These are phyloP conservation scores for Amazonetta brasiliensis DNA, from an alignment of 2,797 vertebrate genomes.

Conservation along the genomic window DNA sequence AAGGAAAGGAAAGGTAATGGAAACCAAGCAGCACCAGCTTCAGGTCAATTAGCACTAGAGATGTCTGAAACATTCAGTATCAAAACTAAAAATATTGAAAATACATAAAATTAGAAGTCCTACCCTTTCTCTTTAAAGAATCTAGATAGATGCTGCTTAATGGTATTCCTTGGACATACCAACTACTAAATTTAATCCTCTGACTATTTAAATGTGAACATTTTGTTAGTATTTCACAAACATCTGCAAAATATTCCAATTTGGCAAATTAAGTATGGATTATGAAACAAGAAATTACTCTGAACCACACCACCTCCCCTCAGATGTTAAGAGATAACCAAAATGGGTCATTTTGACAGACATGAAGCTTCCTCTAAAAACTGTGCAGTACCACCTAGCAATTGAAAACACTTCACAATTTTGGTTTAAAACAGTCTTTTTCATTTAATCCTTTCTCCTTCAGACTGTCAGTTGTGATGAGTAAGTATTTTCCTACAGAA, in stretches of 20 bases:
- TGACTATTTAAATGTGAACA: background rate
- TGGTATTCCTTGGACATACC: background rate
- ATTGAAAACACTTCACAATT: background rate
- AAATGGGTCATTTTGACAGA: background rate
- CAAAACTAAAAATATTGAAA: slow-evolving; percentile 13
- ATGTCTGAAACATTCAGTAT: background rate
- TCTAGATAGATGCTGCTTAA: background rate
- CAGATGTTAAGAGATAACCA: background rate
- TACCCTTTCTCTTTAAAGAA: background rate
- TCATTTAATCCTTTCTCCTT: slow-evolving; percentile 15
- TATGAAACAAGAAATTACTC: background rate
- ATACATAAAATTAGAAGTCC: background rate
- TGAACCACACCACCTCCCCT: background rate
- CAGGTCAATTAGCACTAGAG: background rate
- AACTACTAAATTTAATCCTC: background rate
- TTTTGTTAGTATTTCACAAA: background rate
- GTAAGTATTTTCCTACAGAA: background rate
- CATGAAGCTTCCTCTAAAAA: background rate
- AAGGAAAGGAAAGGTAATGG: background rate
- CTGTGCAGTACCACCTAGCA: background rate
- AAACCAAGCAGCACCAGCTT: background rate
- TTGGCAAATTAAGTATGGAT: background rate
- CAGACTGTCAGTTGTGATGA: slow-evolving; percentile 9
- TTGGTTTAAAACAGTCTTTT: background rate
- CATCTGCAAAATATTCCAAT: background rate